Evolutionary conservation across 2,797 vertebrate species (phyloP).

Genomic region (Helicolenus hilgendorfi): DNA sequence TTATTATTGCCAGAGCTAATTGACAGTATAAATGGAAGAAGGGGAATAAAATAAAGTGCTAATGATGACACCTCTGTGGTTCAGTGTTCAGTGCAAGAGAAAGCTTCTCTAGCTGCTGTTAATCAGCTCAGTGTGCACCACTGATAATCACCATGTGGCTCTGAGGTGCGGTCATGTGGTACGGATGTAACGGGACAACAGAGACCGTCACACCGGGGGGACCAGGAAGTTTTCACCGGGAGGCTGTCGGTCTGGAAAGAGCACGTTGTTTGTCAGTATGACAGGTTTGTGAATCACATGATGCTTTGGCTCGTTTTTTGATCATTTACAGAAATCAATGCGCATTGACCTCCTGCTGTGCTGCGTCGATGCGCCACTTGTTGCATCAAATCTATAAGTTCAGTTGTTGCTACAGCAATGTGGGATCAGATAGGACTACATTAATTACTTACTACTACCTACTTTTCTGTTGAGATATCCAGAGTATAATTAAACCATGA

Average conservation of each 20-base stretch:
- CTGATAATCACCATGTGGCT: background rate
- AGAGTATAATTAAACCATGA: background rate
- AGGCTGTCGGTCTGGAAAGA: background rate
- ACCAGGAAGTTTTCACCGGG: slow-evolving; percentile 23
- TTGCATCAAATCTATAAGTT: background rate
- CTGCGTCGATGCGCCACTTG: background rate
- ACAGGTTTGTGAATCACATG: slow-evolving; percentile 61
- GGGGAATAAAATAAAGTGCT: background rate
- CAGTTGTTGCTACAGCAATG: background rate
- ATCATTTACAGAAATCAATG: background rate
- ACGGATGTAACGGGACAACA: slow-evolving; percentile 23
- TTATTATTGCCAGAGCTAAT: background rate
- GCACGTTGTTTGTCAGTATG: slow-evolving; percentile 48
- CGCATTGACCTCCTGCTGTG: background rate
- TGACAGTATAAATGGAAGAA: background rate
- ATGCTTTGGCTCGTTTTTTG: background rate
- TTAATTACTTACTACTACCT: background rate
- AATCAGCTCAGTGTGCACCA: slow-evolving; percentile 24
- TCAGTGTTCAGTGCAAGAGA: background rate
- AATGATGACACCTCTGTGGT: background rate
- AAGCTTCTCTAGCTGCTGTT: slow-evolving; percentile 9
- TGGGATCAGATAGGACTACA: background rate
- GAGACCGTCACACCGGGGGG: background rate
- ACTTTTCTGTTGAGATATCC: background rate
- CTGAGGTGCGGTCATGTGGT: slow-evolving; percentile 32